These are phyloP conservation scores for Notolabrus celidotus DNA, from an alignment of 2,797 vertebrate species.

Conservation along the genomic window DNA sequence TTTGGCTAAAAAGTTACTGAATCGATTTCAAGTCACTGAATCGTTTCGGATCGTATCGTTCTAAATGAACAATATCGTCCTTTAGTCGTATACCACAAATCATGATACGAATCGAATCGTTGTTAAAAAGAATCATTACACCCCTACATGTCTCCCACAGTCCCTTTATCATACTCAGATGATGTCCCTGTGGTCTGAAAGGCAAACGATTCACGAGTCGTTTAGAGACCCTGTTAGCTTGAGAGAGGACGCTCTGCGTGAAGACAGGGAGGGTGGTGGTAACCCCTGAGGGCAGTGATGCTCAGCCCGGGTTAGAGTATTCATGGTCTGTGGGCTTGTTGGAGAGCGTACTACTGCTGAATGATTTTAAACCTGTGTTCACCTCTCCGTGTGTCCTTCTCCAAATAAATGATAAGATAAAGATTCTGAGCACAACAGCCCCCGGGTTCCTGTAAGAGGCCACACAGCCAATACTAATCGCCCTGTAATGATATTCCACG, in stretches of 20 bases:
- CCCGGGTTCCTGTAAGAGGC: constrained; percentile 35
- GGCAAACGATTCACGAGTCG: neutral
- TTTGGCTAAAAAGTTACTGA: no score
- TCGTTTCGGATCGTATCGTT: no score
- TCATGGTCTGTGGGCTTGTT: constrained; percentile 10
- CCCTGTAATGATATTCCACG: constrained; percentile 17
- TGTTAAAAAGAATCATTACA: no score
- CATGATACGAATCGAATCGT: no score
- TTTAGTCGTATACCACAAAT: no score
- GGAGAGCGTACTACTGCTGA: constrained; percentile 38
- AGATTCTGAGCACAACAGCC: constrained; percentile 33
- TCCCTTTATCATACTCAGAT: constrained; percentile 10
- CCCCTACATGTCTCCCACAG: constrained; percentile 57
- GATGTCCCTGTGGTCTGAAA: constrained; percentile 7
- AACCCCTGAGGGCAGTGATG: constrained; percentile 16
- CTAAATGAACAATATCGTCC: no score
- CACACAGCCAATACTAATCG: constrained; percentile 30
- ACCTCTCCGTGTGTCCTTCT: constrained; percentile 14
- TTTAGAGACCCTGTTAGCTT: constrained; percentile 17
- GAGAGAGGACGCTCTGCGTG: neutral
- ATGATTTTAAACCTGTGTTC: constrained; percentile 42
- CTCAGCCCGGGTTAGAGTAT: no score
- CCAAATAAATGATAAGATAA: constrained; percentile 31
- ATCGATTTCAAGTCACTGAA: no score
- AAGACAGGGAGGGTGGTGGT: neutral